A percentile compares a stretch with the other conserved stretches of the same genome.
Evolutionary conservation across 2,113 vertebrate species (phyloP).

Genomic region (Anthoscopus minutus): DNA sequence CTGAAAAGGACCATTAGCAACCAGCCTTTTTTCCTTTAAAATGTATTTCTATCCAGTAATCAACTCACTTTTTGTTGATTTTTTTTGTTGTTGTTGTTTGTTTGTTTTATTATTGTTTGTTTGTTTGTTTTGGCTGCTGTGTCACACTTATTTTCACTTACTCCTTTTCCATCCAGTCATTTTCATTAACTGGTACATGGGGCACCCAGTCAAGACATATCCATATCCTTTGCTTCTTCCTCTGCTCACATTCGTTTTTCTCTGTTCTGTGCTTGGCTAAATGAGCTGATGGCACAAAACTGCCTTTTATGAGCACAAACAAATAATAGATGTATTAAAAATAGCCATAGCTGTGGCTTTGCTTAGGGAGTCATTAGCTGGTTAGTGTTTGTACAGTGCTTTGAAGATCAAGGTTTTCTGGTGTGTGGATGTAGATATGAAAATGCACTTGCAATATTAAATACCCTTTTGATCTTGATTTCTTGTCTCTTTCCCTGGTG

Average conservation of each 20-base stretch:
- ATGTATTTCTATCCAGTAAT: background rate
- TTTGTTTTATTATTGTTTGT: too few relatives aligned
- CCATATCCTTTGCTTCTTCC: background rate
- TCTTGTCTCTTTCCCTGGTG: background rate
- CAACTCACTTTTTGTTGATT: background rate
- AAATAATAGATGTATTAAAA: conserved; percentile 35
- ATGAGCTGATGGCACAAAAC: conserved; percentile 4
- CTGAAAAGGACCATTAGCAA: background rate
- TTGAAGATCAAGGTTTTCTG: background rate
- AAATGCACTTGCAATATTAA: background rate
- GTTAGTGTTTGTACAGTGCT: background rate
- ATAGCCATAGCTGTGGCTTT: background rate
- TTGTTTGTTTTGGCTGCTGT: background rate
- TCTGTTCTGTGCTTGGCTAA: background rate
- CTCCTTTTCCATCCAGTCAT: background rate
- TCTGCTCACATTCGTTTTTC: background rate
- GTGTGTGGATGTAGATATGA: background rate
- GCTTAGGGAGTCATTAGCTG: background rate
- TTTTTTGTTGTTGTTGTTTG: too few relatives aligned
- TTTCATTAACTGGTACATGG: background rate
- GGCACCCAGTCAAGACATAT: background rate
- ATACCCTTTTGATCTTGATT: background rate
- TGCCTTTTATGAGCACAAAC: conserved; percentile 10
- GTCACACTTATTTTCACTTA: background rate
- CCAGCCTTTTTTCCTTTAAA: background rate